Conservation (phyloP, 2,113 vertebrate genomes). For the Lasiurus borealis region DNA sequence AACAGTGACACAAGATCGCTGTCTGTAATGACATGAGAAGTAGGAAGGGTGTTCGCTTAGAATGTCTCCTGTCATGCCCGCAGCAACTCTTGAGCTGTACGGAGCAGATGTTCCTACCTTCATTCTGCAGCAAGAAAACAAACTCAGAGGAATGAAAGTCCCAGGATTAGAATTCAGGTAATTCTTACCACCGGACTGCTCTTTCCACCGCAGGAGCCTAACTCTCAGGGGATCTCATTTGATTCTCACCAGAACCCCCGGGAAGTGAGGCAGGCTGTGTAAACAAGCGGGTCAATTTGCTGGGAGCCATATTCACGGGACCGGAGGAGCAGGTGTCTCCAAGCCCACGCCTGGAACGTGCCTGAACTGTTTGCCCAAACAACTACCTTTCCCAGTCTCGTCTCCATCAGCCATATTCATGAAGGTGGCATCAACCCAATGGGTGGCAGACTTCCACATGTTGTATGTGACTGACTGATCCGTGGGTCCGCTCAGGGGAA, state of each 20-base stretch:
- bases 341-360: background rate
- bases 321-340: background rate
- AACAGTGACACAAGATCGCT: background rate
- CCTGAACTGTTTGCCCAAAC: background rate
- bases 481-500: background rate
- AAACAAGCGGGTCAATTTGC: slow-evolving; percentile 36
- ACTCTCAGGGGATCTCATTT: slow-evolving; percentile 40
- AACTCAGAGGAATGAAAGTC: background rate
- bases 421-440: background rate
- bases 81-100: rapidly evolving
- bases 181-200: background rate
- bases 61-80: rapidly evolving
- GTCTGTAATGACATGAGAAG: background rate
- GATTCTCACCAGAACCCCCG: background rate
- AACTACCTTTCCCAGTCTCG: background rate
- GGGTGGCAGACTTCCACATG: background rate
- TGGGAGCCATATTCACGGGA: background rate
- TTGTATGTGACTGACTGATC: background rate
- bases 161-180: background rate
- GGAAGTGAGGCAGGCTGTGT: background rate
- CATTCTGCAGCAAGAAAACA: background rate
- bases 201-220: background rate
- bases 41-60: background rate
- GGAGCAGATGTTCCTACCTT: background rate
- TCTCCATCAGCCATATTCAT: background rate